Percentiles rank a stretch among this genome's conserved stretches.
Evolutionary conservation across 2,888 invertebrate genomes (phyloP).

Genomic region (Polylopha cassiicola): DNA sequence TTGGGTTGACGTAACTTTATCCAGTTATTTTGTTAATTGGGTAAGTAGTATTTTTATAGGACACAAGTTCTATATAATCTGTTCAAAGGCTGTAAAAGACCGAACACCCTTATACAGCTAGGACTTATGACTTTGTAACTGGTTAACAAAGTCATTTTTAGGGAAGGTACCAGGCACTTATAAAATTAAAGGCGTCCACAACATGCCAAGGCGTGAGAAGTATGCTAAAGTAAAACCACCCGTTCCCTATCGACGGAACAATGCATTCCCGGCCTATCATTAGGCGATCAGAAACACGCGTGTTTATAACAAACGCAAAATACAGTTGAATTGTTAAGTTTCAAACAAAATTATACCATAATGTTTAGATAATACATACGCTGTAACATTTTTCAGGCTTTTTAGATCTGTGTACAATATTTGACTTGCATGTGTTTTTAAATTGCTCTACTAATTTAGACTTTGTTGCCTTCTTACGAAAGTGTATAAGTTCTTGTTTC

Average conservation of each 20-base stretch:
- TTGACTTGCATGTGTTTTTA: slow-evolving; percentile 1
- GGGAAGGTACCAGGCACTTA: slow-evolving; percentile 15
- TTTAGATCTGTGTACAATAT: not conserved
- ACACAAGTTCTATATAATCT: no score
- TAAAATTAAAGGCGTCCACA: slow-evolving; percentile 18
- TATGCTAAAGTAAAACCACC: slow-evolving; percentile 32
- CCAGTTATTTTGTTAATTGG: no score
- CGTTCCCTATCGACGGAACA: slow-evolving; percentile 44
- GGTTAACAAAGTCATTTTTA: no score
- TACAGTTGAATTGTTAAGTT: no score
- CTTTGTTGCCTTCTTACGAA: not conserved
- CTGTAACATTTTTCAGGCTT: not conserved
- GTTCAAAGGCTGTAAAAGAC: no score
- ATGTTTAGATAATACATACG: no score
- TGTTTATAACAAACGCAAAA: slow-evolving; percentile 4
- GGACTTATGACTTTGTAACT: no score
- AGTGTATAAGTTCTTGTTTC: not conserved
- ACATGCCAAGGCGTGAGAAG: slow-evolving; percentile 36
- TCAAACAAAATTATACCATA: no score
- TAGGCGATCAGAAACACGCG: slow-evolving; percentile 20
- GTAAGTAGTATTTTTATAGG: no score
- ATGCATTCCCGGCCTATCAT: slow-evolving; percentile 31
- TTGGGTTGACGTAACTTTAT: no score
- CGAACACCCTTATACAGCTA: no score
- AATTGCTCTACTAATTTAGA: not conserved